Base-by-base conservation (phyloP, 2,113 vertebrate genomes). In the Kobus ellipsiprymnus region DNA sequence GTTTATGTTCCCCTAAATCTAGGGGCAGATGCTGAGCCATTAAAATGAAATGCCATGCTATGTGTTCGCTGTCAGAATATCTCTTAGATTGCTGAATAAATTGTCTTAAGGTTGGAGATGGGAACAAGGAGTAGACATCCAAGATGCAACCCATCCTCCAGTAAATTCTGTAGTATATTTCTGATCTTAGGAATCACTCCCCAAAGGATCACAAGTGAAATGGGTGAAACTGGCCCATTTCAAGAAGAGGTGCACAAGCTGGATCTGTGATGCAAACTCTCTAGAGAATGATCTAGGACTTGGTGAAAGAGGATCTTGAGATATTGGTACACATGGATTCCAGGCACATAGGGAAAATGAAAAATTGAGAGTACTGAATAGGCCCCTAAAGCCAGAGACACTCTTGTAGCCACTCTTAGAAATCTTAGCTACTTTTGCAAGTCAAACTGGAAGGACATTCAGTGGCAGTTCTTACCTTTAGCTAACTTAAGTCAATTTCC, bases 401-500 rank as follows among this genome's bases (percentile, higher is more conserved):
- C 10, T 83, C 10, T 90, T 74, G 50, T 19, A 90, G 13, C 9
- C 14, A 67, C 84, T 92, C 52, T 92, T 46, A 3, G 17, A 85
- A 97, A 90, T 23, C 9, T 60, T 82, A 80, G 46, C 21, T 91
- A 80, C 46, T 81, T 96, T 94, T 77, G 30, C 6, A 48, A 95
- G 40, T 90, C 33, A 88, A 80, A 91, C 57, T 91, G 6, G 25
- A 92, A 95, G 46, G 23, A 80, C 87, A 64, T 67, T 2, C 29
- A 95, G 15, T n/a, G 54, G 52, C 33, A 96, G 13, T 86, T 93
- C 60, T 94, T 86, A 89, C 46, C 48, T 91, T 52, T 84, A 27
- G 27, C 11, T 88, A 90, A 85, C 64, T 57, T 59, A 90, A 95
- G 36, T 94, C 91, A 78, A 95, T 97, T 96, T 94, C 13, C 55